Percentiles rank a stretch among this genome's conserved stretches.
Conservation (phyloP, 2,113 vertebrate species). For the Erpornis zantholeuca region DNA sequence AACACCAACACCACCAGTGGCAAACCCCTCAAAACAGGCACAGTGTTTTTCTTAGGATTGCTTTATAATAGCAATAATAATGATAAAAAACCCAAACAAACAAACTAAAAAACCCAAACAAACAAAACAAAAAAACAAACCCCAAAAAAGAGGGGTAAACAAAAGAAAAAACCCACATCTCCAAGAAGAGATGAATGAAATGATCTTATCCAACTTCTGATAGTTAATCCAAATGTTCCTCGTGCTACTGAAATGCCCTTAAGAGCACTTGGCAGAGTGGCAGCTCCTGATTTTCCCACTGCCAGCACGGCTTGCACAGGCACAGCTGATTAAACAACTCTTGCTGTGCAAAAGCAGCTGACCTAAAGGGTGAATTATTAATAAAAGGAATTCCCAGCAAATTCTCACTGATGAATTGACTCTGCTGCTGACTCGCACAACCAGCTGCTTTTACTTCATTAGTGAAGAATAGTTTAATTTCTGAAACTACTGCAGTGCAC, state of each 20-base stretch:
- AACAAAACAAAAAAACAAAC: no score
- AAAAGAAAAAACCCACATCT: accelerated
- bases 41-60: not conserved
- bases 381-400: not conserved
- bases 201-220: accelerated
- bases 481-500: not conserved
- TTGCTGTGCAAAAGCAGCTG: not conserved
- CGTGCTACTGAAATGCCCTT: not conserved
- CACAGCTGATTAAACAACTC: not conserved
- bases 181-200: not conserved
- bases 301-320: not conserved
- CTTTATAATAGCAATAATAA: not conserved
- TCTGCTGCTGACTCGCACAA: not conserved
- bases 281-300: not conserved
- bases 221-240: not conserved
- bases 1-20: not conserved
- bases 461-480: not conserved
- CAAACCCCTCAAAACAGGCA: not conserved
- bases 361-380: not conserved
- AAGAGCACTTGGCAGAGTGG: not conserved
- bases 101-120: not conserved
- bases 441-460: not conserved
- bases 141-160: no score
- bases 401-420: not conserved
- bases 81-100: not conserved